Evolutionary conservation across 1,140 invertebrate genomes (phyloP).

Genomic region (Drosophila willistoni): DNA sequence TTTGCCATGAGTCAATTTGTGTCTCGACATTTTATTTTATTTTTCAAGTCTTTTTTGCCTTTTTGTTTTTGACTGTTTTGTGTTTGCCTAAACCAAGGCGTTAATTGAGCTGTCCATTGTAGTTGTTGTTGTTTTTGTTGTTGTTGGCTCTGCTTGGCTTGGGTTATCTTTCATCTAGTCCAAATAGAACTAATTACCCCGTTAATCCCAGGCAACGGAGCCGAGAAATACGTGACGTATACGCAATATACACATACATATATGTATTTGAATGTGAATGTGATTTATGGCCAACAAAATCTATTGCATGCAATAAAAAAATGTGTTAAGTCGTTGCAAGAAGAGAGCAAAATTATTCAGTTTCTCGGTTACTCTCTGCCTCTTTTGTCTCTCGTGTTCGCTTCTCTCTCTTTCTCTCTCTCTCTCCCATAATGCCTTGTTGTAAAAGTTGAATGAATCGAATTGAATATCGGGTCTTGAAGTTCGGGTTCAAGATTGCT

Average conservation of each 20-base stretch:
- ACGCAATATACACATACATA: constrained; percentile 25
- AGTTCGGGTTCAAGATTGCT: constrained; percentile 67
- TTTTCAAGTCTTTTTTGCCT: constrained; percentile 9
- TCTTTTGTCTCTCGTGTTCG: background rate
- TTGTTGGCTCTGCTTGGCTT: constrained; percentile 42
- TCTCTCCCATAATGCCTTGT: constrained; percentile 43
- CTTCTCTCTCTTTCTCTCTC: constrained; percentile 17
- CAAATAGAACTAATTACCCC: constrained; percentile 55
- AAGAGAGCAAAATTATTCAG: background rate
- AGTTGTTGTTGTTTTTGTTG: constrained; percentile 24
- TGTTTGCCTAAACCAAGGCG: constrained; percentile 35
- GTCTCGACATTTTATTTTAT: constrained; percentile 26
- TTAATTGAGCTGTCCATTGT: constrained; percentile 46
- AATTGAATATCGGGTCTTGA: constrained; percentile 52
- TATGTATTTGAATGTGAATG: background rate
- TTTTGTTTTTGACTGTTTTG: constrained; percentile 1
- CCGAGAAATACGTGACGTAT: constrained; percentile 53
- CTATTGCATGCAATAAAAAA: constrained; percentile 63
- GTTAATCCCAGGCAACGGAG: constrained; percentile 33
- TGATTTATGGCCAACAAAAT: constrained; percentile 10
- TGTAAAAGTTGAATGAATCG: constrained; percentile 78
- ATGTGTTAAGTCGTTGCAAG: background rate
- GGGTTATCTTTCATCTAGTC: constrained; percentile 40
- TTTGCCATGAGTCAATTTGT: constrained; percentile 52
- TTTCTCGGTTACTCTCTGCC: constrained; percentile 1